phyloP scores from a whole-genome alignment of 2,888 invertebrate species.

The Lasioglossum figueresi region DNA sequence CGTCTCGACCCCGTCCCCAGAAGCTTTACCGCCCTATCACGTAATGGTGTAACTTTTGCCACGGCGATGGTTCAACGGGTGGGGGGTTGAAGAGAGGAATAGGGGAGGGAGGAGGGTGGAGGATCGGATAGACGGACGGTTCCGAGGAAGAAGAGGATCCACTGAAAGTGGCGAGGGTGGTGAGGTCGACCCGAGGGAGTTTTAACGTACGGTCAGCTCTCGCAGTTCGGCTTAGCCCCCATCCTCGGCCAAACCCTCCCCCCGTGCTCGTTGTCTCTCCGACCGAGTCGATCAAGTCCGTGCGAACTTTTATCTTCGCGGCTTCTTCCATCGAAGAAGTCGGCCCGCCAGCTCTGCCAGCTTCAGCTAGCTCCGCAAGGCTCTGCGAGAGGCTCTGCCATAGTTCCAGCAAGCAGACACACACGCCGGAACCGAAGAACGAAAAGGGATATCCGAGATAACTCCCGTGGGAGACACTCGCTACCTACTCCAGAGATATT shows the following conservation, averaged over 20 bases:
- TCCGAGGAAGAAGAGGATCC: conserved; percentile 32
- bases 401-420: not conserved
- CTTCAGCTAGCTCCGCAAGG: not conserved
- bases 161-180: conserved; percentile 49
- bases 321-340: conserved; percentile 58
- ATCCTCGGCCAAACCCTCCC: not conserved
- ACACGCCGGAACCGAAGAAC: not conserved
- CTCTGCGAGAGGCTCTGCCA: not conserved
- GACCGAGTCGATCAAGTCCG: conserved; percentile 65
- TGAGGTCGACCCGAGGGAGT: conserved; percentile 75
- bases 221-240: conserved; percentile 48
- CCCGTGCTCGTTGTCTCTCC: conserved; percentile 40
- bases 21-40: conserved; percentile 77
- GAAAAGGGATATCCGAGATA: conserved; percentile 49
- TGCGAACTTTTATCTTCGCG: conserved; percentile 73
- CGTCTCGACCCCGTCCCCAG: conserved; percentile 44
- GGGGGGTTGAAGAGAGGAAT: not conserved
- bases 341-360: conserved; percentile 5
- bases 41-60: conserved; percentile 82
- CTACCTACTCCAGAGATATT: conserved; percentile 31
- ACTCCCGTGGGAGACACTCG: conserved; percentile 41
- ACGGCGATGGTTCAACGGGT: conserved; percentile 61
- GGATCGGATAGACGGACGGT: conserved; percentile 13
- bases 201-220: conserved; percentile 82
- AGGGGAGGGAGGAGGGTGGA: not conserved